A percentile compares a stretch with the other conserved stretches of the same genome.
These are phyloP conservation scores for Drosophila triauraria DNA, from an alignment of 1,140 invertebrate species.

Conservation along the genomic window DNA sequence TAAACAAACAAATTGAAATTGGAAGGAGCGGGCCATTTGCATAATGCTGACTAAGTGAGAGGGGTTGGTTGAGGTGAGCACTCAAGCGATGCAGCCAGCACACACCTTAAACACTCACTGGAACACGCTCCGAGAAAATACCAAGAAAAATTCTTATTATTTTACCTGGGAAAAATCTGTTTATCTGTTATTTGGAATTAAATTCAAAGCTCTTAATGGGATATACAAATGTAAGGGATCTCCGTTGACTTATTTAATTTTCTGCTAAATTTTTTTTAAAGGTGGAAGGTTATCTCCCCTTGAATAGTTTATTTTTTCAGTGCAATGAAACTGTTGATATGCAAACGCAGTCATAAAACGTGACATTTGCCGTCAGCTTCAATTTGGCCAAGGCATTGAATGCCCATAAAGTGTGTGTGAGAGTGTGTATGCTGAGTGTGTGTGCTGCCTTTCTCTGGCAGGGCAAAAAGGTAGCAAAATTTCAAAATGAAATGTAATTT, in stretches of 20 bases:
- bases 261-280: not conserved
- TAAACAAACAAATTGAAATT: constrained; percentile 65
- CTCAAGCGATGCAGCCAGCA: constrained; percentile 33
- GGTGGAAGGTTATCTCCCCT: not conserved
- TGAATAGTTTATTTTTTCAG: not conserved
- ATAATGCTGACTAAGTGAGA: constrained; percentile 60
- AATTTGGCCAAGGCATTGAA: constrained; percentile 66
- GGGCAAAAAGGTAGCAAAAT: constrained; percentile 67
- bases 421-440: constrained; percentile 6
- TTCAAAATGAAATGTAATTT: constrained; percentile 74
- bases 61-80: constrained; percentile 10
- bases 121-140: not conserved
- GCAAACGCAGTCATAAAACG: constrained; percentile 73
- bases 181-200: not conserved
- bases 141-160: not conserved
- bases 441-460: constrained; percentile 17
- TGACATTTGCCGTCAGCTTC: constrained; percentile 73
- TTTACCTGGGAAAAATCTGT: not conserved
- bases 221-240: no score
- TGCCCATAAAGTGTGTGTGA: constrained; percentile 51
- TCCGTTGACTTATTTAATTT: no score
- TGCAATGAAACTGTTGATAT: constrained; percentile 65
- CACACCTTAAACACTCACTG: not conserved
- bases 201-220: not conserved
- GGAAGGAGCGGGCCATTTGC: constrained; percentile 57